These are phyloP conservation scores for Psittacus erithacus DNA, from an alignment of 2,113 vertebrate genomes.

Conservation along the genomic window DNA sequence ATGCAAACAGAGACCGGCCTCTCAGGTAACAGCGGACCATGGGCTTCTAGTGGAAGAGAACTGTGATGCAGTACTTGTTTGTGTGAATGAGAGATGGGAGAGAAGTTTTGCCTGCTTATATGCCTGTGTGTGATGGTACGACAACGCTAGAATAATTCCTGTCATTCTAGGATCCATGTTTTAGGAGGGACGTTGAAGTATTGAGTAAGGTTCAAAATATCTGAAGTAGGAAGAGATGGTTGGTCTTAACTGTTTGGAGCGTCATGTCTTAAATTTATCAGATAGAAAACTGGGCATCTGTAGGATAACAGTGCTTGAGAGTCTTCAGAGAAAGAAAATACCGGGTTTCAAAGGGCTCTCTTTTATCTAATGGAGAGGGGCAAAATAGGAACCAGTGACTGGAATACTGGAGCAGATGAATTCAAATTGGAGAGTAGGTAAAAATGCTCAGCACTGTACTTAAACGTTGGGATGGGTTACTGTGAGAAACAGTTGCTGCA, in stretches of 20 bases:
- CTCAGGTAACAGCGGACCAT: neutral
- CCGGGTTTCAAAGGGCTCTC: neutral
- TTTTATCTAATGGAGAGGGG: neutral
- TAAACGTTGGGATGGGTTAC: neutral
- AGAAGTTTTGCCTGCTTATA: neutral
- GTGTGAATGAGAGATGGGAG: neutral
- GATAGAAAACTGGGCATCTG: accelerated
- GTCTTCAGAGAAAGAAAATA: neutral
- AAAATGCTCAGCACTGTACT: neutral
- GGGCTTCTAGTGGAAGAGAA: neutral
- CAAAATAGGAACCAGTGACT: neutral
- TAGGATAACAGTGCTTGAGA: neutral
- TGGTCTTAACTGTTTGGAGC: neutral
- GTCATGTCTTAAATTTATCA: neutral
- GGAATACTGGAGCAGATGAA: neutral
- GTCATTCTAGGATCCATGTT: neutral
- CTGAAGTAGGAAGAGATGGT: neutral
- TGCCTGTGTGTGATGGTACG: neutral
- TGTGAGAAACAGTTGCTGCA: neutral
- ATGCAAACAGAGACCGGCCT: neutral
- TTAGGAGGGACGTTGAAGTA: neutral
- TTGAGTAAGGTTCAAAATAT: neutral
- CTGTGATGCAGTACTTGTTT: neutral
- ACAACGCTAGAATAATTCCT: neutral
- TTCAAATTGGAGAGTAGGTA: neutral